These are phyloP conservation scores for Nasonia vitripennis DNA, from an alignment of 1,140 invertebrate genomes.

Conservation along the genomic window DNA sequence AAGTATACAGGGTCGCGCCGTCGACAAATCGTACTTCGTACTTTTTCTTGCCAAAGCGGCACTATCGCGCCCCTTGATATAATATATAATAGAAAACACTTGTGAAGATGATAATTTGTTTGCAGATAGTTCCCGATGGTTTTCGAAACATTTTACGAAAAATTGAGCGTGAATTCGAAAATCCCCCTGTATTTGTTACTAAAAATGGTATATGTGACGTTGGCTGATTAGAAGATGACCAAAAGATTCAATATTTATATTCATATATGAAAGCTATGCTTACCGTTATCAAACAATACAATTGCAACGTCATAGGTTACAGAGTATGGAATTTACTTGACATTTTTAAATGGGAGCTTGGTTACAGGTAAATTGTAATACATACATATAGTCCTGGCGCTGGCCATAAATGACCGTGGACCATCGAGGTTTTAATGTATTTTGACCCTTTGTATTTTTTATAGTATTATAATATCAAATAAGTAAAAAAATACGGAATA, in stretches of 20 bases:
- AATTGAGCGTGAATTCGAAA: slow-evolving; percentile 78
- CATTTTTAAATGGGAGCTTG: slow-evolving; percentile 86
- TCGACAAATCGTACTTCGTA: no score
- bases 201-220: slow-evolving; percentile 80
- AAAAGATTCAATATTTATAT: slow-evolving; percentile 73
- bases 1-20: no score
- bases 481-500: slow-evolving; percentile 69
- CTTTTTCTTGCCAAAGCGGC: no score
- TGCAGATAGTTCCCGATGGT: slow-evolving; percentile 74
- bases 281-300: slow-evolving; percentile 80
- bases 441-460: no score
- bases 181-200: slow-evolving; percentile 80
- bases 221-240: slow-evolving; percentile 54
- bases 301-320: slow-evolving; percentile 78
- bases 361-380: slow-evolving; percentile 68
- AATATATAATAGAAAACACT: no score
- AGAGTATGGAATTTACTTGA: slow-evolving; percentile 86
- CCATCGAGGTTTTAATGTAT: no score
- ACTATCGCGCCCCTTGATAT: no score
- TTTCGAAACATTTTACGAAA: slow-evolving; percentile 78
- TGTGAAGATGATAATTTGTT: background rate
- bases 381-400: no score
- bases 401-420: no score
- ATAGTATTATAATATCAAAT: no score
- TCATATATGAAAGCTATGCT: slow-evolving; percentile 81